A percentile compares a stretch with the other conserved stretches of the same genome.
Conservation (phyloP, 2,888 invertebrate genomes). For the Tridacna crocea region DNA sequence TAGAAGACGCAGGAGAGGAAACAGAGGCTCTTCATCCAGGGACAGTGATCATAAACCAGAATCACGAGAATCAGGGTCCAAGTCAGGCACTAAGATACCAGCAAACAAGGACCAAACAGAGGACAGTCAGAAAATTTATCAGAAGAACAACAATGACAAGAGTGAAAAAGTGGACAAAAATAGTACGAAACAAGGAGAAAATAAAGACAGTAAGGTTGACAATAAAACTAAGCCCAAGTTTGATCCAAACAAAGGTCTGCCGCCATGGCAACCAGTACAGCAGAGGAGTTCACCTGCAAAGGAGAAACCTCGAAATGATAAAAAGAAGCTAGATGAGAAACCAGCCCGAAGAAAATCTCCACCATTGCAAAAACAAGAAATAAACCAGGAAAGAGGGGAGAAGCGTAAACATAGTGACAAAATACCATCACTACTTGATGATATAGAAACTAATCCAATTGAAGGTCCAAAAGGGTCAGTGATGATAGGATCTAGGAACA, state of each 20-base stretch:
- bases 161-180: background rate
- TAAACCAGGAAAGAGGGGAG: background rate
- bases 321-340: constrained; percentile 1
- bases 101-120: background rate
- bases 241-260: constrained; percentile 37
- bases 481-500: background rate
- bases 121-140: background rate
- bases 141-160: background rate
- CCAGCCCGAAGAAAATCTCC: constrained; percentile 7
- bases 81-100: background rate
- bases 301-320: constrained; percentile 12
- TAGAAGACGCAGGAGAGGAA: background rate
- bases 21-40: background rate
- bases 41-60: background rate
- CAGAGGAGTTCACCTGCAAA: background rate
- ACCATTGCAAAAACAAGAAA: background rate
- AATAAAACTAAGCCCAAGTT: background rate
- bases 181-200: background rate
- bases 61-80: background rate
- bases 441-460: background rate
- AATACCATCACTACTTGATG: constrained; percentile 8
- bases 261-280: constrained; percentile 38
- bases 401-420: background rate
- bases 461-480: background rate
- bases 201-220: background rate